phyloP scores from a whole-genome alignment of 2,113 vertebrate genomes.

The Nothobranchius furzeri region DNA sequence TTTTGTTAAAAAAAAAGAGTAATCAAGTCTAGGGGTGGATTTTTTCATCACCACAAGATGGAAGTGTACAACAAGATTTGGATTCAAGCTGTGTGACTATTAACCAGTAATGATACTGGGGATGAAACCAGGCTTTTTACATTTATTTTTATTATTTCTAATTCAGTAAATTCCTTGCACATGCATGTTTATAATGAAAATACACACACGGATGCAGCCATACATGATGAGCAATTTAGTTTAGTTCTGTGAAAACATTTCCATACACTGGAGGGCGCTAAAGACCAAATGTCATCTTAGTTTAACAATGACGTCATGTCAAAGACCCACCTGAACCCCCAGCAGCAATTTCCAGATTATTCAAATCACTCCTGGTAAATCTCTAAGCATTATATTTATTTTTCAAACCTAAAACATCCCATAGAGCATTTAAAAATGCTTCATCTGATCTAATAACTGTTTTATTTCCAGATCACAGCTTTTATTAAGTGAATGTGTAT shows the following conservation, averaged over 20 bases:
- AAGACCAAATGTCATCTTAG: background rate
- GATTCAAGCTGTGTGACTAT: background rate
- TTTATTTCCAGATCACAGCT: background rate
- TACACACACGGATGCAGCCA: too few relatives aligned
- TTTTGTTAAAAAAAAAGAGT: too few relatives aligned
- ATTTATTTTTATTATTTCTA: too few relatives aligned
- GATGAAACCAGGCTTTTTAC: too few relatives aligned
- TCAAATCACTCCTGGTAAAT: background rate
- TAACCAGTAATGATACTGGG: too few relatives aligned
- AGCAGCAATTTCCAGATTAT: background rate
- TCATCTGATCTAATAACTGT: too few relatives aligned
- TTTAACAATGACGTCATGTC: background rate
- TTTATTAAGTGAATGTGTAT: background rate
- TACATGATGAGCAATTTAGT: background rate
- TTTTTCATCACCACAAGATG: slow-evolving; percentile 40
- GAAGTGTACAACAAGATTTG: slow-evolving; percentile 21
- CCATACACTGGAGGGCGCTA: slow-evolving; percentile 24
- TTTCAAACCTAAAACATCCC: too few relatives aligned
- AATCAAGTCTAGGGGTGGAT: too few relatives aligned
- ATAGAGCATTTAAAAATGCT: too few relatives aligned
- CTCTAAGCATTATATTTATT: background rate
- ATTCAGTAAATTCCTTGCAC: too few relatives aligned
- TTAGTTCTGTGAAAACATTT: background rate
- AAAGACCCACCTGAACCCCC: background rate
- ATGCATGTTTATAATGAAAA: too few relatives aligned